These are phyloP conservation scores for Paramormyrops hopkinsi DNA, from an alignment of 2,797 vertebrate species.

Conservation along the genomic window DNA sequence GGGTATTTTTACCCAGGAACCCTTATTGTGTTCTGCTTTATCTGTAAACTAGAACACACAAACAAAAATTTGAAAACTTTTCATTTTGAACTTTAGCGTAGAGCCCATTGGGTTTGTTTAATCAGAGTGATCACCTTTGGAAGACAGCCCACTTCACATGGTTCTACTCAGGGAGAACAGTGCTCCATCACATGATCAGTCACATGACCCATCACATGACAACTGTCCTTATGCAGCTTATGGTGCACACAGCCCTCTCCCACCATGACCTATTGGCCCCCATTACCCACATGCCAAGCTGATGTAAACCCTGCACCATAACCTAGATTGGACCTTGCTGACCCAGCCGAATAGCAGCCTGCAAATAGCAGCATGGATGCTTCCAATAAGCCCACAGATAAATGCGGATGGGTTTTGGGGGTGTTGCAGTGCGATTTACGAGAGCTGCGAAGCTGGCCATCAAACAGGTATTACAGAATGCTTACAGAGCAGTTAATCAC, in stretches of 20 bases:
- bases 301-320: not conserved
- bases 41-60: no score
- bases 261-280: not conserved
- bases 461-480: slow-evolving; percentile 37
- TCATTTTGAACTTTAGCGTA: not conserved
- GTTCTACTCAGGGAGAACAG: not conserved
- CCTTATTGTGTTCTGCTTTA: not conserved
- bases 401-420: not conserved
- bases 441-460: slow-evolving; percentile 26
- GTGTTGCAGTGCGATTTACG: not conserved
- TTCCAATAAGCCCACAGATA: not conserved
- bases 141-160: not conserved
- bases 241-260: not conserved
- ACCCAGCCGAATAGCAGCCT: not conserved
- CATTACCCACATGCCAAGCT: not conserved
- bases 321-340: not conserved
- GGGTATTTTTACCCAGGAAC: not conserved
- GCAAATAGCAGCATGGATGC: not conserved
- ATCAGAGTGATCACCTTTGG: not conserved
- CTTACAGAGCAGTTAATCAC: slow-evolving; percentile 21
- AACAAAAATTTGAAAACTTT: not conserved
- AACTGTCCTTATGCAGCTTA: not conserved
- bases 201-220: not conserved
- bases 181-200: not conserved
- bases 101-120: not conserved